These are phyloP conservation scores for Dromius quadrimaculatus DNA, from an alignment of 2,888 invertebrate genomes.

Conservation along the genomic window DNA sequence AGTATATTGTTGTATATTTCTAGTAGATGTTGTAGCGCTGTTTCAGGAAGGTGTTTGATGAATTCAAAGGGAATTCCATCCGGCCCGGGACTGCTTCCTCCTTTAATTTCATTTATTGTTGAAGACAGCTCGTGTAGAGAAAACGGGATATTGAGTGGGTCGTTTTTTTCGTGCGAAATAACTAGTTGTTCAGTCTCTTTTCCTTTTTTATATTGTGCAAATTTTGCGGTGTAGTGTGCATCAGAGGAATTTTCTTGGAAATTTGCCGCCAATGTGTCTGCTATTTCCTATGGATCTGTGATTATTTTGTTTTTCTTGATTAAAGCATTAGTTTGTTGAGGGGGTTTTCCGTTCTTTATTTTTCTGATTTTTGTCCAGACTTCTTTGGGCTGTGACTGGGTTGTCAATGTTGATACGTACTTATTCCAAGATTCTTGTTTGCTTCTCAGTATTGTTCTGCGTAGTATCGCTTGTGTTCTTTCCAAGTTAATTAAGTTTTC, in stretches of 20 bases:
- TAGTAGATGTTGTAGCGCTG: constrained; percentile 19
- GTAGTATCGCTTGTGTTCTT: not conserved
- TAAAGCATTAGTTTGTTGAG: not conserved
- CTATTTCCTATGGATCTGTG: constrained; percentile 7
- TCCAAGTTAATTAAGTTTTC: not conserved
- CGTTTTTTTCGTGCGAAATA: too few species aligned
- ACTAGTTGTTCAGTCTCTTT: too few species aligned
- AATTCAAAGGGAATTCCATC: constrained; percentile 6
- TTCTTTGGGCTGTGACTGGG: too few species aligned
- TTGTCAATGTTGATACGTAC: not conserved
- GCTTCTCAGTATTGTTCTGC: not conserved
- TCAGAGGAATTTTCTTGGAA: constrained; percentile 13
- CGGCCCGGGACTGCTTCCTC: constrained; percentile 20
- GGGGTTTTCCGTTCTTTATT: not conserved
- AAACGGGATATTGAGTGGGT: too few species aligned
- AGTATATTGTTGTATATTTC: constrained; percentile 23
- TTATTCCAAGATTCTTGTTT: not conserved
- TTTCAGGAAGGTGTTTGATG: not conserved
- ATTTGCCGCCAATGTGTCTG: constrained; percentile 4
- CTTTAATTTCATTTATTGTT: too few species aligned
- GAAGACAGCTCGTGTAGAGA: too few species aligned
- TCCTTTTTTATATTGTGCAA: not conserved
- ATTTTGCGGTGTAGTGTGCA: constrained; percentile 1
- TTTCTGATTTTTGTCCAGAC: not conserved
- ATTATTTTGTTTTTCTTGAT: constrained; percentile 7